Evolutionary conservation across 2,888 invertebrate genomes (phyloP).

Genomic region (Habrosyne pyritoides): DNA sequence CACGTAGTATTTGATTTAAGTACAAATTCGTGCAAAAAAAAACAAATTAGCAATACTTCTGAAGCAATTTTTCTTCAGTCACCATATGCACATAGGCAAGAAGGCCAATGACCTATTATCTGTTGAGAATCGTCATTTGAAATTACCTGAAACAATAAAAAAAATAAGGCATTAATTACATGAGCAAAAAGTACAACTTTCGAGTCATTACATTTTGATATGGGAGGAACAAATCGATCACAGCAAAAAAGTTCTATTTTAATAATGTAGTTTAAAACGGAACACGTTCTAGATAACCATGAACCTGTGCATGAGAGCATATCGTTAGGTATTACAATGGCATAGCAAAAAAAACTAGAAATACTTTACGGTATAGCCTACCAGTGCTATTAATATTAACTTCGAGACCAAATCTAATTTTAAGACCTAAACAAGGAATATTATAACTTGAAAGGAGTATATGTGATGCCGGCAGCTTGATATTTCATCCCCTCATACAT

Average conservation of each 20-base stretch:
- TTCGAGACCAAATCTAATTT: not conserved
- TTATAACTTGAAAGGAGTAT: not conserved
- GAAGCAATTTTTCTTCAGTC: not conserved
- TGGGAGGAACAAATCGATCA: not conserved
- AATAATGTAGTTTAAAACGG: not conserved
- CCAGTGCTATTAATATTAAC: not conserved
- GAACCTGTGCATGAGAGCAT: not conserved
- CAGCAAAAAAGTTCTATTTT: not conserved
- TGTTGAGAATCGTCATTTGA: not conserved
- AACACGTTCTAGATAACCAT: not conserved
- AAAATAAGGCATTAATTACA: not conserved
- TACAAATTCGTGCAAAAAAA: not conserved
- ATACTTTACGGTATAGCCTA: not conserved
- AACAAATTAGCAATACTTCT: not conserved
- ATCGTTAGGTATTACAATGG: not conserved
- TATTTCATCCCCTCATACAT: not conserved
- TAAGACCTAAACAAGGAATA: not conserved
- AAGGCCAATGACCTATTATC: not conserved
- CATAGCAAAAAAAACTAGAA: not conserved
- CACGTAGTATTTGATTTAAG: not conserved
- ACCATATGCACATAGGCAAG: not conserved
- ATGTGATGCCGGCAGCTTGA: too few relatives aligned
- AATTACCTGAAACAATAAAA: conserved; percentile 3
- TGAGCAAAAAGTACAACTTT: not conserved
- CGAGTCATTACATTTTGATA: not conserved